Evolutionary conservation across 2,888 invertebrate species (phyloP).

Genomic region (Sarcophaga carnaria): DNA sequence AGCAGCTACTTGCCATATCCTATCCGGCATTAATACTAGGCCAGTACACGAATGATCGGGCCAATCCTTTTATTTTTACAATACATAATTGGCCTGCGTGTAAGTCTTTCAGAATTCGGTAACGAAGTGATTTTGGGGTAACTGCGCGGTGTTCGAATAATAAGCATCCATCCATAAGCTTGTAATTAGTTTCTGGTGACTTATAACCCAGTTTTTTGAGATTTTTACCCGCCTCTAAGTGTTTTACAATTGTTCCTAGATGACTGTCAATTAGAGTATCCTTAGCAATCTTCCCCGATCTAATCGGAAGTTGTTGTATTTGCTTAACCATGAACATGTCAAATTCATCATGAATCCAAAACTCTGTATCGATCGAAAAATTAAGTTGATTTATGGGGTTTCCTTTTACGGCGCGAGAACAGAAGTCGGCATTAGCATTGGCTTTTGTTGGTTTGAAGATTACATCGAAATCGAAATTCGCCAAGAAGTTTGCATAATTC

Average conservation of each 20-base stretch:
- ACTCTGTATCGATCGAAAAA: neutral
- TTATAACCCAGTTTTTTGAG: neutral
- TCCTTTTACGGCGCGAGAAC: constrained; percentile 3
- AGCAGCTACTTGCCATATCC: constrained; percentile 8
- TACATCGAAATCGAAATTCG: constrained; percentile 22
- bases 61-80: constrained; percentile 50
- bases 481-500: neutral
- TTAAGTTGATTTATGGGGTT: neutral
- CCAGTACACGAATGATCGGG: constrained; percentile 54
- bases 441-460: constrained; percentile 23
- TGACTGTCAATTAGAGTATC: constrained; percentile 11
- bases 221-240: constrained; percentile 22
- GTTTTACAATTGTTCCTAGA: neutral
- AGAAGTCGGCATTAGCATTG: constrained; percentile 30
- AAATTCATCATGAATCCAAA: constrained; percentile 14
- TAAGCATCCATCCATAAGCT: constrained; percentile 35
- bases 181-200: constrained; percentile 12
- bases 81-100: constrained; percentile 42
- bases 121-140: constrained; percentile 22
- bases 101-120: constrained; percentile 19
- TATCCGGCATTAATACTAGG: constrained; percentile 25
- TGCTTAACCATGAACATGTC: constrained; percentile 14
- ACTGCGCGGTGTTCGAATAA: constrained; percentile 32
- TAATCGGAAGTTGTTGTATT: constrained; percentile 34
- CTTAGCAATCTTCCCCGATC: neutral